These are phyloP conservation scores for Mus musculus DNA, from an alignment of 2,113 vertebrate genomes.

Conservation along the genomic window GRCm39 chr6:136593001-136593500, in stretches of 20 bases:
- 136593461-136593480: background rate
- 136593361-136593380: too few species aligned
- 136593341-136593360: background rate
- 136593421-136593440: background rate
- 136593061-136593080: background rate
- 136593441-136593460: background rate
- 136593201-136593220: background rate
- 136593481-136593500: background rate
- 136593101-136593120: accelerated
- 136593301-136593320: background rate
- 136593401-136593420: background rate
- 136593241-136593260: background rate
- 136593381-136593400: background rate
- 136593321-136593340: background rate
- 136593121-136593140: background rate
- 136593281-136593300: background rate
- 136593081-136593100: background rate
- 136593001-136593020: background rate
- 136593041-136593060: background rate
- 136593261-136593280: background rate
- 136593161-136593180: background rate
- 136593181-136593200: background rate
- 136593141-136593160: too few species aligned
- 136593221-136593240: background rate
- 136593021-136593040: background rate